Evolutionary conservation across 92 coral and sea anemone genomes (phyloP), one percentile per base, ranked within the genome.

Genomic region (Phenganax subtilis): DNA sequence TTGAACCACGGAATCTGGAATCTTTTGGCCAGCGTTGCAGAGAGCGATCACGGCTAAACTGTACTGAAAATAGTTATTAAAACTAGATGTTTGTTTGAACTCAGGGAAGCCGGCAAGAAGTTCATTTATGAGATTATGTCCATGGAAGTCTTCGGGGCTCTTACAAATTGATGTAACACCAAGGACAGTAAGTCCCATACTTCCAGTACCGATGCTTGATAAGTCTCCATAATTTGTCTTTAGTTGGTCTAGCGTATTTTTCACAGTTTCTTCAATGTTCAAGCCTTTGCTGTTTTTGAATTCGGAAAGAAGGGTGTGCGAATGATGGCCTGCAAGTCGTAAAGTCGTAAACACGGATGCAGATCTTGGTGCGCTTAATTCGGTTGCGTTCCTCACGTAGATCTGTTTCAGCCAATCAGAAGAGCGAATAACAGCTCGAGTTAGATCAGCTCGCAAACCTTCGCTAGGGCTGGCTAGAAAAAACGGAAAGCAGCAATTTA

Each of bases 391-490:
- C 10, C 75, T 74, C 28, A 70, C 64, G 85, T 82, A 81, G 20
- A 76, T 75, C 57, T 82, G 79, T 75, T 58, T 81, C 61, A 89
- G 62, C 96, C 96, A 93, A 80, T 93, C 93, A 15, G 89, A 89
- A 47, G 91, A 96, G 70, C 85, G 72, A 62, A 90, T 88, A 3
- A 96, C 90, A 0, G 93, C 89, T 51, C 97, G 90, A 10, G 90
- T 86, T 15, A 93, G 89, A 72, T 85, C 87, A 0, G 90, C 90
- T 60, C 86, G 81, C 20, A 87, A 78, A 12, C 15, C 17, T 55
- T 3, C 12, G 11, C 63, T 11, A 57, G 63, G 16, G 11, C 16
- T 57, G 2, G 2, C 16, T 57, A 14, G 3, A 57, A 10, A 11
- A 14, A 57, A 11, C 63, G n/a, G n/a, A n/a, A n/a, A n/a, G n/a